Evolutionary conservation across 2,888 invertebrate genomes (phyloP).

Genomic region (Listrodromus nycthemerus): DNA sequence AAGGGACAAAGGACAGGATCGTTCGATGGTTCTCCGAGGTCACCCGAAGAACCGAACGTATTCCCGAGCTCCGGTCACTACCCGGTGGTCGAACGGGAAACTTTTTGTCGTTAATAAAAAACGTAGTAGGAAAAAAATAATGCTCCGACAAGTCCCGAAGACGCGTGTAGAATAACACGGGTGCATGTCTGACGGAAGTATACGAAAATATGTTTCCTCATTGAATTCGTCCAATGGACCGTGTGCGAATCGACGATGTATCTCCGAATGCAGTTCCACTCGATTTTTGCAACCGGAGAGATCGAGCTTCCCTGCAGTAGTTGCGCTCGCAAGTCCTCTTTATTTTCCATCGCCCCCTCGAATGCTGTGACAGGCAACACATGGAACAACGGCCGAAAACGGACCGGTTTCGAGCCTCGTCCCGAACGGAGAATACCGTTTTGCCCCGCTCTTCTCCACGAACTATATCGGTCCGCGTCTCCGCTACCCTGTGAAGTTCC

Average conservation of each 20-base stretch:
- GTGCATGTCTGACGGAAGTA: background rate
- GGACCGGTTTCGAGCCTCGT: too few species aligned
- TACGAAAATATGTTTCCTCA: slow-evolving; percentile 32
- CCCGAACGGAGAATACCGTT: too few species aligned
- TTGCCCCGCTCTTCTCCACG: too few species aligned
- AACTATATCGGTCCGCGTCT: background rate
- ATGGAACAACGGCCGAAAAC: background rate
- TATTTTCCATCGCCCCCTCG: background rate
- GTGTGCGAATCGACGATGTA: slow-evolving; percentile 32
- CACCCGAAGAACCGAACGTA: slow-evolving; percentile 27
- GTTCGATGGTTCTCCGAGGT: slow-evolving; percentile 16
- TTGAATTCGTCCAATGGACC: slow-evolving; percentile 27
- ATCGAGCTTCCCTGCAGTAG: slow-evolving; percentile 18
- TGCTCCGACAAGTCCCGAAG: slow-evolving; percentile 21
- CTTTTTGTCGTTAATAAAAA: slow-evolving; percentile 14
- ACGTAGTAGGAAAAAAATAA: slow-evolving; percentile 27
- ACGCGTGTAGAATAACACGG: slow-evolving; percentile 4
- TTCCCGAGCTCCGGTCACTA: slow-evolving; percentile 13
- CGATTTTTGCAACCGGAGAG: background rate
- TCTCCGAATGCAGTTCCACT: slow-evolving; percentile 3
- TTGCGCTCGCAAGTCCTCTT: background rate
- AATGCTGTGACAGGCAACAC: slow-evolving; percentile 2
- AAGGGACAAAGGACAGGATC: slow-evolving; percentile 18
- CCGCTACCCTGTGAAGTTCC: slow-evolving; percentile 25
- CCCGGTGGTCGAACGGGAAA: slow-evolving; percentile 15